Base-by-base conservation (phyloP, 1,140 invertebrate genomes). In the Zaprionus africanus region DNA sequence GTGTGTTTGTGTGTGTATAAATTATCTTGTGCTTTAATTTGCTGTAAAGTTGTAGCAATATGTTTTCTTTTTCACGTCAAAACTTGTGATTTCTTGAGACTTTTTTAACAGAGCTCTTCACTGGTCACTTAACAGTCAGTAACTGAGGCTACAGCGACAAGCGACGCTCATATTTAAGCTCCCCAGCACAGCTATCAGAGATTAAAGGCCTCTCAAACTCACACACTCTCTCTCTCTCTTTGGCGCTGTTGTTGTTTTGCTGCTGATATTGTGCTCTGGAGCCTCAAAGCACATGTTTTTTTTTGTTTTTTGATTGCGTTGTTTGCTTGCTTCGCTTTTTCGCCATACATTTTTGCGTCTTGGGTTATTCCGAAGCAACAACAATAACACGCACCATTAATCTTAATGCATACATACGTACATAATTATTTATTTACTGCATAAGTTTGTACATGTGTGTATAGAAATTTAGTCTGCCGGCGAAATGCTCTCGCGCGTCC, bases 81-180 rank as follows among this genome's bases (percentile, higher is more conserved):
- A 28, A 28, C 36, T 66, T 66, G 41, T 22, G 15, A 61, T 28
- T 57, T 31, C 34, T 13, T 6, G 31, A 17, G 43, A 41, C 17
- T 67, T 76, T 38, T 62, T 60, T 49, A 19, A 19, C 56, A 24
- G 72, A 81, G 81, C 59, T 88, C 69, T 81, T 58, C 54, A 79
- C 85, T 65, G 71, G 24, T 38, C 82, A 87, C 67, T 56, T 68
- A 65, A 74, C 75, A 81, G 76, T 74, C 60, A 85, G 72, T 59
- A 85, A 88, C 85, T 88, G 85, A 90, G 46, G 71, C 85, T 76
- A 63, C 43, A 31, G 46, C 49, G 28, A 28, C 57, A 15, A 64
- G 57, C 51, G 54, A 58, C 79, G 83, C 85, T 78, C 81, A 82
- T 88, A 90, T 88, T 85, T 88, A 88, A 77, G 81, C 36, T 26